Base-by-base conservation (phyloP, 2,797 vertebrate species). In the Microctenopoma stevenorrisi region DNA sequence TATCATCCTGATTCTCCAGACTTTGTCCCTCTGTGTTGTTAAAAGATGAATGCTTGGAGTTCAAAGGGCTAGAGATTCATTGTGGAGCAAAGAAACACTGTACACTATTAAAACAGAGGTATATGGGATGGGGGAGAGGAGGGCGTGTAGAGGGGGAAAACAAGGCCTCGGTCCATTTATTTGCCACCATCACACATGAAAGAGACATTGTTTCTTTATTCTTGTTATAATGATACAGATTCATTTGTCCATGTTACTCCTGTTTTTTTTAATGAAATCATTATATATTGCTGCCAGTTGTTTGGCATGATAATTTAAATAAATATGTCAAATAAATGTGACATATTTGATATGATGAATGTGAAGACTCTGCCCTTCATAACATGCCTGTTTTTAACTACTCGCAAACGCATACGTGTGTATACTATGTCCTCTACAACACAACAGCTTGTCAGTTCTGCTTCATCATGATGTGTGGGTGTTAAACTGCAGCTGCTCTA, bases 291-390 rank as follows among this genome's bases (percentile, higher is more conserved):
- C 51, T 76, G 71, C 70, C 75, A 76, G 12, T 69, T 75, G 62
- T 69, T 54, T 72, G 85, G 81, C 62, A 76, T 66, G 59, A 69
- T 82, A 77, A 91, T 85, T 88, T 76, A 13, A 35, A 46, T 58
- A 12, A 5, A 11, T 59, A 56, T 84, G 65, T 74, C 51, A 76
- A 89, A 80, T 89, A 90, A 91, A 89, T 64, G 13, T 11, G 5
- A 64, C 50, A 65, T 62, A 81, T 77, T 72, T 68, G 10, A 79
- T 47, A n/a, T 15, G 9, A 49, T 47, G 13, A 5, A 46, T 76
- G 13, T 49, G 44, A 40, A 47, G 55, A 43, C 25, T 60, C 50
- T 22, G 68, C 38, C 26, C 25, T 62, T 72, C 7, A 14, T 46
- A 61, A 68, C 28, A 4, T 46, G 25, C 16, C 26, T 56, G 49